Conservation (phyloP, 1,140 invertebrate species). For the Hylyphantes graminicola region DNA sequence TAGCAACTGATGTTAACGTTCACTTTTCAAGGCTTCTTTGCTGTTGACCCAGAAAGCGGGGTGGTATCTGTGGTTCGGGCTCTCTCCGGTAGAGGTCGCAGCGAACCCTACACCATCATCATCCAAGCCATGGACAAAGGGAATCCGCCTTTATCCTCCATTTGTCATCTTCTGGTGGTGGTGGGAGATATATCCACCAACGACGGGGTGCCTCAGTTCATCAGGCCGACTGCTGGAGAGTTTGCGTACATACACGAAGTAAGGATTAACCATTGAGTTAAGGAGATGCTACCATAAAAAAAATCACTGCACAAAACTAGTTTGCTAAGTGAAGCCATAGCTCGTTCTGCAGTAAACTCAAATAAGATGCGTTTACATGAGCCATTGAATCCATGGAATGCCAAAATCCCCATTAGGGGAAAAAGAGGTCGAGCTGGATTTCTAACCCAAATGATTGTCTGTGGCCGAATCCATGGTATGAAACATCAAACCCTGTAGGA, state of each 20-base stretch:
- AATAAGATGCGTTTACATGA: no score
- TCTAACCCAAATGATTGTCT: no score
- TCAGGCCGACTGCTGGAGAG: slow-evolving; percentile 78
- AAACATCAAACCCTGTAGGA: no score
- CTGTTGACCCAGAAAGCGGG: slow-evolving; percentile 77
- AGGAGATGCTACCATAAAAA: no score
- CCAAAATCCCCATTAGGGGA: no score
- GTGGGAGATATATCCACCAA: slow-evolving; percentile 86
- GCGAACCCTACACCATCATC: slow-evolving; percentile 78
- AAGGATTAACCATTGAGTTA: slow-evolving; percentile 10
- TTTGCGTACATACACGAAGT: slow-evolving; percentile 78
- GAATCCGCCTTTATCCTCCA: slow-evolving; percentile 72
- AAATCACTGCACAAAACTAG: no score
- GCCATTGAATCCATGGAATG: no score
- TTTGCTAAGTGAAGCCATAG: no score
- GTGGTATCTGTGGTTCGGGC: slow-evolving; percentile 75
- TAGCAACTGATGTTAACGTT: no score
- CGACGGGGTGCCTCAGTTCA: slow-evolving; percentile 83
- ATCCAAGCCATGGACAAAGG: slow-evolving; percentile 80
- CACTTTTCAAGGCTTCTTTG: slow-evolving; percentile 73
- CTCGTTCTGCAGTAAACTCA: no score
- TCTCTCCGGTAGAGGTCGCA: slow-evolving; percentile 81
- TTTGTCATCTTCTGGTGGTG: slow-evolving; percentile 76
- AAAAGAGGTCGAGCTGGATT: no score
- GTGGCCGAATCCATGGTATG: no score